Conservation (phyloP, 1,140 invertebrate genomes). For the Anoplophora glabripennis region DNA sequence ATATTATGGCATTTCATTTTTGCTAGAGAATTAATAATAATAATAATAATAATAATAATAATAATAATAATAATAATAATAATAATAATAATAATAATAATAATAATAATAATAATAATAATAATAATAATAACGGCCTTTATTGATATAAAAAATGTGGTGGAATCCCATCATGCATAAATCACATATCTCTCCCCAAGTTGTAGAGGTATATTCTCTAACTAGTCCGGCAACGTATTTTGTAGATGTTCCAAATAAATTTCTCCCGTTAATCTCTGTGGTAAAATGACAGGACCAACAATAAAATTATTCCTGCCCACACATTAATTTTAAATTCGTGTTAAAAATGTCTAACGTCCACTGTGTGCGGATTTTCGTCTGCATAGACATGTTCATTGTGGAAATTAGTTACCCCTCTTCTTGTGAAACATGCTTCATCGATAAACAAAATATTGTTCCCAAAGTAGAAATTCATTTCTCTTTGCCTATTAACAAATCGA, state of each 20-base stretch:
- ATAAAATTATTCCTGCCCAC: constrained; percentile 26
- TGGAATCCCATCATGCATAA: constrained; percentile 16
- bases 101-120: too few species aligned
- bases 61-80: too few species aligned
- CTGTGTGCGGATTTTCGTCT: constrained; percentile 21
- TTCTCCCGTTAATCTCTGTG: constrained; percentile 14
- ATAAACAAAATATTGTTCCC: constrained; percentile 19
- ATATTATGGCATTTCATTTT: too few species aligned
- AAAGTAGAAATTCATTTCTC: constrained; percentile 3
- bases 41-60: too few species aligned
- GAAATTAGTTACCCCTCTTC: constrained; percentile 41
- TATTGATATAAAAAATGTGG: constrained; percentile 13
- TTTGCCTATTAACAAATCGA: constrained; percentile 2
- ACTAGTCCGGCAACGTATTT: constrained; percentile 16
- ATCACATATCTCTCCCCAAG: constrained; percentile 14
- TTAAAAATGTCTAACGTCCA: constrained; percentile 5
- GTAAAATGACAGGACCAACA: constrained; percentile 20
- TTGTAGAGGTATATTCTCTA: constrained; percentile 18
- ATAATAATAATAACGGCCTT: too few species aligned
- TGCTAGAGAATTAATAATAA: too few species aligned
- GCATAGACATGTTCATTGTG: constrained; percentile 23
- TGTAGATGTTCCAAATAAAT: constrained; percentile 17
- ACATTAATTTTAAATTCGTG: constrained; percentile 25
- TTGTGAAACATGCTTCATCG: constrained; percentile 44
- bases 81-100: too few species aligned